Evolutionary conservation across 2,888 invertebrate genomes (phyloP).

Genomic region (Tupiocoris notatus): DNA sequence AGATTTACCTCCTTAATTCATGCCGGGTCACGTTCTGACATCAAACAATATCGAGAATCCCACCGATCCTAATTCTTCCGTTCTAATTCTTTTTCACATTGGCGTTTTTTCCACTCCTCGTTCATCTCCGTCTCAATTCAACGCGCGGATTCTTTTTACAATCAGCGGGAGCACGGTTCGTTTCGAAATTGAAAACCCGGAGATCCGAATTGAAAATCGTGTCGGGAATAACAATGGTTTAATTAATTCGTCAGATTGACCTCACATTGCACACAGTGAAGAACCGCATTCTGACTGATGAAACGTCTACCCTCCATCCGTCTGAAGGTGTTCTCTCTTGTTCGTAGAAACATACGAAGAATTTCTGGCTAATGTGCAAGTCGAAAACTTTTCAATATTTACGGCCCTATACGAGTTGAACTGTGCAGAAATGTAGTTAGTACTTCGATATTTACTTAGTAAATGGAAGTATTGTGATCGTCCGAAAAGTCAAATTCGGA

Average conservation of each 20-base stretch:
- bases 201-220: background rate
- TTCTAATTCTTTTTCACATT: background rate
- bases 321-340: no score
- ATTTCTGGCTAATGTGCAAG: no score
- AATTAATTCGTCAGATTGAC: background rate
- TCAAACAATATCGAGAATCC: constrained; percentile 35
- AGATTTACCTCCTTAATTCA: constrained; percentile 36
- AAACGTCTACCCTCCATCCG: no score
- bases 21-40: constrained; percentile 40
- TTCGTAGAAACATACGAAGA: no score
- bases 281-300: background rate
- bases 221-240: background rate
- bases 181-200: background rate
- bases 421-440: no score
- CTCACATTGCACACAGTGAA: background rate
- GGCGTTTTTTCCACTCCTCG: constrained; percentile 7
- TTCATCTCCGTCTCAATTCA: background rate
- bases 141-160: background rate
- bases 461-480: no score
- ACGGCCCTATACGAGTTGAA: no score
- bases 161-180: background rate
- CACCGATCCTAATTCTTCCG: constrained; percentile 27
- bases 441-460: no score
- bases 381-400: no score
- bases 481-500: no score